These are phyloP conservation scores for Carterocephalus palaemon DNA, from an alignment of 2,888 invertebrate genomes.

Conservation along the genomic window DNA sequence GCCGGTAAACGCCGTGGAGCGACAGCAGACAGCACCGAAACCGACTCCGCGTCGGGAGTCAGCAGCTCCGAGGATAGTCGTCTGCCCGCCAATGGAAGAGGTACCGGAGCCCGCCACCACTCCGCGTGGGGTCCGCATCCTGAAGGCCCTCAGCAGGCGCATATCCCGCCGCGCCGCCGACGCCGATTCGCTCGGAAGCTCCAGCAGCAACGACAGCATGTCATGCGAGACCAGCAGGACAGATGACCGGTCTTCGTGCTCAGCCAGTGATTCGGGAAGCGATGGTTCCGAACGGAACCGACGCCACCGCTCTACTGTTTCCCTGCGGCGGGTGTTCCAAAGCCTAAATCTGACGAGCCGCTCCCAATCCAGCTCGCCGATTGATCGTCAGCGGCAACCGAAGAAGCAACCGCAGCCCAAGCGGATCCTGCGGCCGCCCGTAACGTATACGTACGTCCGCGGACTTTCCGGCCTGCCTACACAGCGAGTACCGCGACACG, in stretches of 20 bases:
- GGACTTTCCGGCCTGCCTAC: slow-evolving; percentile 90
- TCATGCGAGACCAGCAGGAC: slow-evolving; percentile 58
- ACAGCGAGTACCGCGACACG: slow-evolving; percentile 84
- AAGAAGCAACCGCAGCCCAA: slow-evolving; percentile 83
- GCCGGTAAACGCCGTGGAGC: slow-evolving; percentile 48
- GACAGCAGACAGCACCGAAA: slow-evolving; percentile 43
- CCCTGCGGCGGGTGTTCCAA: slow-evolving; percentile 85
- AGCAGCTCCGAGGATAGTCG: slow-evolving; percentile 67
- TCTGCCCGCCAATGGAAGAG: slow-evolving; percentile 72
- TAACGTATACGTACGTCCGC: slow-evolving; percentile 88
- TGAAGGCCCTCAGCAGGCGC: slow-evolving; percentile 82
- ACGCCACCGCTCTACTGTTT: slow-evolving; percentile 79
- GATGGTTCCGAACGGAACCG: slow-evolving; percentile 76
- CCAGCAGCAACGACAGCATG: slow-evolving; percentile 70
- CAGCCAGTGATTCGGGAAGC: slow-evolving; percentile 82
- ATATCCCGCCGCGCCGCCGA: slow-evolving; percentile 76
- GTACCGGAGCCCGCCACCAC: slow-evolving; percentile 78
- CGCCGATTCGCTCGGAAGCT: slow-evolving; percentile 64
- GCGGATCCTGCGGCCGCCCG: slow-evolving; percentile 87
- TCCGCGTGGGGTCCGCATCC: slow-evolving; percentile 80
- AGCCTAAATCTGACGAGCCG: slow-evolving; percentile 81
- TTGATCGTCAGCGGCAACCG: slow-evolving; percentile 60
- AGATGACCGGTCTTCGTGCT: slow-evolving; percentile 72
- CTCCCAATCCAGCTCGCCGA: slow-evolving; percentile 81
- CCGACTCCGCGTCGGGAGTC: slow-evolving; percentile 51